Base-by-base conservation (phyloP, 2,113 vertebrate species). In the Leiothrix lutea region DNA sequence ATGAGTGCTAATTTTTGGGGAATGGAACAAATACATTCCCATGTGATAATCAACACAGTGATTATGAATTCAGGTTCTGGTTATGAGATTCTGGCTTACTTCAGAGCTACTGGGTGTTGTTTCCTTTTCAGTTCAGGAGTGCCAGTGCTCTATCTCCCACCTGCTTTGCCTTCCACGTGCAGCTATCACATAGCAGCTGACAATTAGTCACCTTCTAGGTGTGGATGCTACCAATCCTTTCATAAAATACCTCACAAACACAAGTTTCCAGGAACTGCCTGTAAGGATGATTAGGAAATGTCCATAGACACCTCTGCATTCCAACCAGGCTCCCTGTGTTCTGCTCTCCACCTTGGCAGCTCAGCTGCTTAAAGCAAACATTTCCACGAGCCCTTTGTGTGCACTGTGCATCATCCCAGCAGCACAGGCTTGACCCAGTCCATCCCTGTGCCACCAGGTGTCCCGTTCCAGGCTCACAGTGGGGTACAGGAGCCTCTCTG, bases 381-480 rank as follows among this genome's bases (percentile, higher is more conserved):
- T 33, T 85, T 86, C 62, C 36, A 38, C 1, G 1, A 78, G 20
- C 33, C 11, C 51, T 83, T 7, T 0, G 14, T 15, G 23, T 28
- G 45, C 44, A 5, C 1, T 21, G 22, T n/a, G 36, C 53, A 35
- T 44, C 72, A 15, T 31, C n/a, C 50, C 48, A 28, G 58, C 47
- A 36, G 20, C 66, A 12, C 0, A 0, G n/a, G 40, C 31, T 18
- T 2, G 24, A 33, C 44, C 8, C 4, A 0, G 13, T n/a, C n/a
- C 29, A 8, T 14, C 35, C 48, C 26, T 4, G 35, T 9, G 14
- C 9, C 5, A 3, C 14, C 5, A 1, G 8, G 29, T 1, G 5
- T 7, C 8, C 21, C 6, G 14, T 4, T 10, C 23, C 9, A 38
- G 33, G 64, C 15, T n/a, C 16, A 13, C 8, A 18, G 53, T 0